Base-by-base conservation (phyloP, 2,888 invertebrate genomes). In the Argynnis bischoffii region DNA sequence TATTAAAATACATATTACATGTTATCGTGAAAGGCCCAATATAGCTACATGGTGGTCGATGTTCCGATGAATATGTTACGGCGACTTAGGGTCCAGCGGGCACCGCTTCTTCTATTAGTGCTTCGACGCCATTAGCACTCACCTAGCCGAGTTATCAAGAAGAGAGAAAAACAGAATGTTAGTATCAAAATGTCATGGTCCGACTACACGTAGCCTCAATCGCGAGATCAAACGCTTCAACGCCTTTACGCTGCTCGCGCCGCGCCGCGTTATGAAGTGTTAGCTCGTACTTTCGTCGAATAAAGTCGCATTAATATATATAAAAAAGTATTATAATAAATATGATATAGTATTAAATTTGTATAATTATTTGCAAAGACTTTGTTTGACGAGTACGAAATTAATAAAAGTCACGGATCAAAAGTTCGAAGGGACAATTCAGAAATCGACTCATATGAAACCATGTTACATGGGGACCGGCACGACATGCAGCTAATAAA, bases 101-200 rank as follows among this genome's bases (percentile, higher is more conserved):
- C 80, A 83, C 81, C 86, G 85, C 84, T 78, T 80, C 89, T 88
- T 83, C 89, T 81, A 90, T 92, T 92, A 92, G 88, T 91, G 88
- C 91, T 90, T 86, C 92, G 85, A 87, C 90, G 93, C 93, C 93
- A 94, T 95, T 95, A 95, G 95, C 95, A 95, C 95, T 95, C 95
- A 95, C 95, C 95, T 95, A 95, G 94, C 94, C 94, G 93, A 94
- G 94, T 94, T 94, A 94, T 94, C 94, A 94, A 94, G 94, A 94
- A 94, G 94, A 94, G 94, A 94, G 93, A 93, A 94, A 93, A 94
- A 94, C 94, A 94, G 94, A 94, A 94, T 94, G 94, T 95, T 94
- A 94, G 94, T 95, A 93, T 92, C 92, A 84, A 88, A 91, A 92
- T 90, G 90, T 88, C 89, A 87, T 88, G 87, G 87, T 88, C 89